Evolutionary conservation across 2,888 invertebrate genomes (phyloP), one percentile per base, ranked within the genome.

Genomic region (Morpho helenor): DNA sequence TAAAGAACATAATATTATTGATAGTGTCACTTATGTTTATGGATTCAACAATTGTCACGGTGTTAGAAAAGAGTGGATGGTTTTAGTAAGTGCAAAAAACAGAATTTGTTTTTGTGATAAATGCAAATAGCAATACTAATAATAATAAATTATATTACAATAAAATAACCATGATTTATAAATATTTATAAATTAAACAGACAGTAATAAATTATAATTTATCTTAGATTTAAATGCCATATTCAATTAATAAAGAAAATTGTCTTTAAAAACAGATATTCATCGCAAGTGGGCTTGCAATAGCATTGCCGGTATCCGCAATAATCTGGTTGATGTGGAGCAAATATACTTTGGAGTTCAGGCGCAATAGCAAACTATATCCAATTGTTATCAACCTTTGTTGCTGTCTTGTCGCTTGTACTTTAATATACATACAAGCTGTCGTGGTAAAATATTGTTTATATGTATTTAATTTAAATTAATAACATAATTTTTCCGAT

Each of bases 1-100:
- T 4, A 92, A 92, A 66, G 94, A 94, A 65, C 94, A 94, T 69
- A 94, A 94, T 68, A 92, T 94, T 46, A 95, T 95, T 54, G 94
- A 95, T 71, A 94, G 94, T 71, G 92, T 95, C 50, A 94, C 94
- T 75, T 95, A 94, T 72, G 90, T 94, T 45, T 94, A 95, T 68
- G 94, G 94, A 3, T 84, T 86, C 57, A 87, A 81, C 56, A 86
- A 93, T 87, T 75, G 92, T 80, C 74, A 92, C 75, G 79, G 88
- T 65, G 73, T 87, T 67, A 72, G 91, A 68, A 80, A 86, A 65
- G 76, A 92, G 77, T 81, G 92, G 91, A 81, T 92, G 76, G 79
- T 84, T 62, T 81, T 81, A 91, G 93, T 88, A 65, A 76, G 73
- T 44, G 47, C n/a, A 0, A 7, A n/a, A 7, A n/a, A 49, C n/a